Evolutionary conservation across 2,888 invertebrate species (phyloP), one percentile per base, ranked within the genome.

Genomic region (Melipona bicolor): DNA sequence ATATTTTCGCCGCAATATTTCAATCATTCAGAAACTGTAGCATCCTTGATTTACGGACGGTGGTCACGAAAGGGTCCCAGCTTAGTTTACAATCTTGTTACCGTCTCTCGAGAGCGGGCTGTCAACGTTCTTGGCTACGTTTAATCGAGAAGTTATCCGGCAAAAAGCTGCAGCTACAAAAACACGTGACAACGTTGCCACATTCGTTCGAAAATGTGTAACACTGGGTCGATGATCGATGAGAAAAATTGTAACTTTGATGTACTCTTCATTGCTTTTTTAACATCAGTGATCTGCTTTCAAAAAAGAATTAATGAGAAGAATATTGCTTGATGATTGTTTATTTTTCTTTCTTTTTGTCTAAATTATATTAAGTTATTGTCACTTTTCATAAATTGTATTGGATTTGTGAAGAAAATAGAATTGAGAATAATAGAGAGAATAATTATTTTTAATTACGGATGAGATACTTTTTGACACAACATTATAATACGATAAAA

Each of bases 11-110:
- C 9, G 52, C 4, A 21, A 36, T 74, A 52, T 64, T 65, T 74
- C 74, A 52, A 52, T 73, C 73, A 19, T 36, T 4, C 19, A 17
- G 17, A 52, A 61, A 19, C 49, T 50, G 32, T 32, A n/a, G 5
- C n/a, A n/a, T 17, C 15, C 4, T 32, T n/a, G 62, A 64, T 61
- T 32, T 62, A 49, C 32, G 62, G 27, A 6, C 32, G 61, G 15
- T 62, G 72, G 62, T 49, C 62, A 50, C 49, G 73, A 19, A 73
- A 32, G 50, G 49, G 49, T 64, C 32, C 50, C 19, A n/a, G 19
- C 50, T 52, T 32, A 17, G 73, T 73, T 73, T 62, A 52, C 73
- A 64, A 64, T 73, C 64, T 64, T 64, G 64, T 62, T 64, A 73
- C 2, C 73, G 36, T n/a, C n/a, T 36, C 64, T n/a, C 32, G 19